Evolutionary conservation across 1,140 invertebrate genomes (phyloP).

Genomic region (Ephestia elutella): DNA sequence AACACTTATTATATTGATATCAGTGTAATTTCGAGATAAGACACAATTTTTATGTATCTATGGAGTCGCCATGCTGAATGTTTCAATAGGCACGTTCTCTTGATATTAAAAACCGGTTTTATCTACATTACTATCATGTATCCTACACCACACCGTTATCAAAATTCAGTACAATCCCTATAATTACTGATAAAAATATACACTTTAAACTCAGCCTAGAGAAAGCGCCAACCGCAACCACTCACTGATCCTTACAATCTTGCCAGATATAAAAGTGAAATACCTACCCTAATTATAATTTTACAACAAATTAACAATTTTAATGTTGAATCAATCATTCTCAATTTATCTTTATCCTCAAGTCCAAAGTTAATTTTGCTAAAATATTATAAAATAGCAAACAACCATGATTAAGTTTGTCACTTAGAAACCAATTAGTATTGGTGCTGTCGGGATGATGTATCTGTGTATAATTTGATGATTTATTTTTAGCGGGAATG

Average conservation of each 20-base stretch:
- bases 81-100: neutral
- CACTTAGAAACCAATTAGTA: slow-evolving; percentile 16
- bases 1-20: neutral
- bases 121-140: neutral
- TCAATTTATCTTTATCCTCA: neutral
- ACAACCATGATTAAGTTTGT: slow-evolving; percentile 7
- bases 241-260: no score
- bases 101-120: neutral
- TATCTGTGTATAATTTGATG: slow-evolving; percentile 33
- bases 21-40: neutral
- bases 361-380: neutral
- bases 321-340: neutral
- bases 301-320: neutral
- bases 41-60: neutral
- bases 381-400: neutral
- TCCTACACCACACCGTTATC: neutral
- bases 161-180: no score
- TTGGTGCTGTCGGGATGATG: slow-evolving; percentile 20
- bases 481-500: slow-evolving; percentile 64
- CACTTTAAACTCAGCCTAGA: no score
- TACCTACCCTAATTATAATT: no score
- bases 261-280: neutral
- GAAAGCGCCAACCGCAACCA: no score
- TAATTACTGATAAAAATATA: no score
- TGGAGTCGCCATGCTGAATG: neutral